Percentiles rank a stretch among this genome's conserved stretches.
phyloP scores from a whole-genome alignment of 2,797 vertebrate species.

The Otus scops region DNA sequence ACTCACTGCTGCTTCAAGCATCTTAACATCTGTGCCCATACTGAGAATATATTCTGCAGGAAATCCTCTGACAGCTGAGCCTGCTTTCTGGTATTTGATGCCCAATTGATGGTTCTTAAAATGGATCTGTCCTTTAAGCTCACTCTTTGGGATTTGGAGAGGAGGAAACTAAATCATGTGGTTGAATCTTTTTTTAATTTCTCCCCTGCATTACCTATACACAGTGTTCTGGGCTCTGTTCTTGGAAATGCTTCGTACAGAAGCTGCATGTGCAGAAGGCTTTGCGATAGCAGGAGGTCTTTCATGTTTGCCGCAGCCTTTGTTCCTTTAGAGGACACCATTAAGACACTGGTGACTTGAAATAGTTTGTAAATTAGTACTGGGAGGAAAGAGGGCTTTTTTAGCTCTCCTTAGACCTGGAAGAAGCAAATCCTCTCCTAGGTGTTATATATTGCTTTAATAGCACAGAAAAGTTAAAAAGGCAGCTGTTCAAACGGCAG shows the following conservation, averaged over 20 bases:
- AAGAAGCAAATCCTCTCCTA: neutral
- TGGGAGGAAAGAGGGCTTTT: neutral
- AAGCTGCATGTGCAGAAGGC: neutral
- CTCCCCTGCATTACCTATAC: neutral
- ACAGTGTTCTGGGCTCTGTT: neutral
- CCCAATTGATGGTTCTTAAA: neutral
- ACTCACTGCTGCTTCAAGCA: neutral
- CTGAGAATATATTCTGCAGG: neutral
- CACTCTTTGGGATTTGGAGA: neutral
- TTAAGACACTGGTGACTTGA: neutral
- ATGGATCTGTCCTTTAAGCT: slow-evolving; percentile 10
- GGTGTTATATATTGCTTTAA: neutral
- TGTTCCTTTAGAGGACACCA: neutral
- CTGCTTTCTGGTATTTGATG: neutral
- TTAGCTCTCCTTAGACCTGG: neutral
- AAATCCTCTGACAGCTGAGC: slow-evolving; percentile 15
- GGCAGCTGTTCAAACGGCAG: neutral
- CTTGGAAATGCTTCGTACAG: neutral
- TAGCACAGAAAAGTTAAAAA: neutral
- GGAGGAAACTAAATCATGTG: neutral
- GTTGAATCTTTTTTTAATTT: neutral
- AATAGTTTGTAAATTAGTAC: neutral
- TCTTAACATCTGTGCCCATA: neutral
- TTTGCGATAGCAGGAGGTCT: neutral
- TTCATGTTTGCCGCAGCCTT: neutral